These are phyloP conservation scores for Argya squamiceps DNA, from an alignment of 2,797 vertebrate genomes.

Conservation along the genomic window DNA sequence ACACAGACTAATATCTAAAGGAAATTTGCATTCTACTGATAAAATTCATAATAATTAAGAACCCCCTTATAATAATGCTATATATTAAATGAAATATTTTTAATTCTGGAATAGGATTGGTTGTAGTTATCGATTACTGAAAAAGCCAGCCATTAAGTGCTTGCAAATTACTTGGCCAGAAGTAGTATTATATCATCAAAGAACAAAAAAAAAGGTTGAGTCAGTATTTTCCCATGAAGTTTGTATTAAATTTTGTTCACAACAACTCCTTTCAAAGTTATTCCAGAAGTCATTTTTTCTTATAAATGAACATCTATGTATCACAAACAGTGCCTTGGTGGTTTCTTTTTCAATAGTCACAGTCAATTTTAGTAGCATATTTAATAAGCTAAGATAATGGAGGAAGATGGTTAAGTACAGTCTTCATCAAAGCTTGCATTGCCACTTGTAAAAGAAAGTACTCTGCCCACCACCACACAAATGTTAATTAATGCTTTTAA, in stretches of 20 bases:
- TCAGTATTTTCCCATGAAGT: not conserved
- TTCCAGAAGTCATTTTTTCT: not conserved
- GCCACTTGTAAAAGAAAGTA: not conserved
- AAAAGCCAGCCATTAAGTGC: not conserved
- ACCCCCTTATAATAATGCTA: constrained; percentile 2
- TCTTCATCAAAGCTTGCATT: constrained; percentile 10
- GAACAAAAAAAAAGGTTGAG: not conserved
- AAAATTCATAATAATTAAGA: constrained; percentile 60
- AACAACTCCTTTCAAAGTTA: not conserved
- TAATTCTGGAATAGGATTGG: constrained; percentile 23
- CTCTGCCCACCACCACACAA: not conserved
- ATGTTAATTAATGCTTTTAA: constrained; percentile 23
- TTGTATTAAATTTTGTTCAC: not conserved
- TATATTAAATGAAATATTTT: constrained; percentile 16
- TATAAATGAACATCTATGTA: not conserved
- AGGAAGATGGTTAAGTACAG: constrained; percentile 6
- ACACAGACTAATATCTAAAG: constrained; percentile 51
- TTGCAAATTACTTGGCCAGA: not conserved
- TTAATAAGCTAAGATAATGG: constrained; percentile 31
- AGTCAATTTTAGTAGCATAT: constrained; percentile 12
- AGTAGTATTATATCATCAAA: not conserved
- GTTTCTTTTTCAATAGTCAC: constrained; percentile 16
- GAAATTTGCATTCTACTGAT: constrained; percentile 59
- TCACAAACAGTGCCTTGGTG: not conserved
- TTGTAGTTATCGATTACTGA: not conserved